A percentile compares a stretch with the other conserved stretches of the same genome.
phyloP scores from a whole-genome alignment of 2,113 vertebrate species.

The Anseranas semipalmata region DNA sequence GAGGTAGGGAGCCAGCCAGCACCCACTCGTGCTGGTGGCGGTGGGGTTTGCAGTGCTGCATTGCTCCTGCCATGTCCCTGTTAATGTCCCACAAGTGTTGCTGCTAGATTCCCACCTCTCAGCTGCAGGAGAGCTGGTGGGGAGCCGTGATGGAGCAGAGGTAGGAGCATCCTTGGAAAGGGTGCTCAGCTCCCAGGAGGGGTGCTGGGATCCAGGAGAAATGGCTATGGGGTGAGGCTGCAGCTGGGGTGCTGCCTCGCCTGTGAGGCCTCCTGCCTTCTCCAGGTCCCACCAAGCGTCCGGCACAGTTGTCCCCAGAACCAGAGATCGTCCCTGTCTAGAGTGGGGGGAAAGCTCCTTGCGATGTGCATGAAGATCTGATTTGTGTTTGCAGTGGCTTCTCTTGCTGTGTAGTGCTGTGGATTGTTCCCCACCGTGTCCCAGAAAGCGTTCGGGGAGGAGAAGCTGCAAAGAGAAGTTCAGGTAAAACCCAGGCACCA shows the following conservation, averaged over 20 bases:
- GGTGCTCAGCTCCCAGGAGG: background rate
- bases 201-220: background rate
- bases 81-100: background rate
- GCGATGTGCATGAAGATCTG: background rate
- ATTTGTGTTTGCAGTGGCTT: background rate
- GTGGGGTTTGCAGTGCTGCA: background rate
- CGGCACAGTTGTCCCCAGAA: too few relatives aligned
- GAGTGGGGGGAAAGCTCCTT: background rate
- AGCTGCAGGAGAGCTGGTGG: background rate
- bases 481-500: background rate
- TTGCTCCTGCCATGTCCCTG: background rate
- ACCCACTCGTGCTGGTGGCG: background rate
- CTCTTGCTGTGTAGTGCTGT: background rate
- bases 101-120: background rate
- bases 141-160: background rate
- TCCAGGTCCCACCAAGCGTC: background rate
- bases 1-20: background rate
- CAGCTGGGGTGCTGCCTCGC: accelerated
- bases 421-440: accelerated
- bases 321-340: background rate
- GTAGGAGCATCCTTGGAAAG: background rate
- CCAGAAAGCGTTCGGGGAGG: background rate
- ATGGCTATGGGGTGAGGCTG: background rate
- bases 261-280: background rate
- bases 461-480: background rate